Evolutionary conservation across 2,113 vertebrate species (phyloP).

Genomic region (Sarotherodon lohbergeri): DNA sequence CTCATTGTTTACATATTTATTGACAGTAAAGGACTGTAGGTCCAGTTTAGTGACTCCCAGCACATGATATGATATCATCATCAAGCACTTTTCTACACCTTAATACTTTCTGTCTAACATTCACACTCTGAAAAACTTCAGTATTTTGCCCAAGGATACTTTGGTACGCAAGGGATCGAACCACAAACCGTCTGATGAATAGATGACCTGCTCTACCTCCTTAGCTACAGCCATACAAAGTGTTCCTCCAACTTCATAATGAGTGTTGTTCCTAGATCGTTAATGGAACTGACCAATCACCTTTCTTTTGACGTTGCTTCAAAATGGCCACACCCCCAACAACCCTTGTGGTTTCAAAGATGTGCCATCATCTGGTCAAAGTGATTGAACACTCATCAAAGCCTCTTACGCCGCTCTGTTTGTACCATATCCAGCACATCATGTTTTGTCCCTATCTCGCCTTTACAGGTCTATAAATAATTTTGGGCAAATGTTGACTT

Average conservation of each 20-base stretch:
- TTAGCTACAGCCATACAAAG: not conserved
- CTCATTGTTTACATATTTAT: not conserved
- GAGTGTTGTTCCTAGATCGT: not conserved
- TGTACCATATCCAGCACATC: not conserved
- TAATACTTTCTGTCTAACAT: not conserved
- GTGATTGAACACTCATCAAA: not conserved
- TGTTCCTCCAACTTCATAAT: not conserved
- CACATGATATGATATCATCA: not conserved
- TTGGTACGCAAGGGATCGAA: not conserved
- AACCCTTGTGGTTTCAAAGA: not conserved
- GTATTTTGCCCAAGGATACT: not conserved
- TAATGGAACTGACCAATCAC: not conserved
- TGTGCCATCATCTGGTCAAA: not conserved
- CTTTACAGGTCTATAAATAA: not conserved
- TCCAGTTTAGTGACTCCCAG: not conserved
- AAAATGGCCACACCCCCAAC: not conserved
- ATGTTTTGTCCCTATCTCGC: not conserved
- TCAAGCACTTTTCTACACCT: not conserved
- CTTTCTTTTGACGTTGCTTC: not conserved
- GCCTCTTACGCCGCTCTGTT: not conserved
- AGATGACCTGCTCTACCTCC: not conserved
- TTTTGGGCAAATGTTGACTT: not conserved
- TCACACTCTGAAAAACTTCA: not conserved
- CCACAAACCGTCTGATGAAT: not conserved
- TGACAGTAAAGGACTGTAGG: not conserved